These are phyloP conservation scores for Phyllotreta striolata DNA, from an alignment of 2,888 invertebrate genomes.

Conservation along the genomic window DNA sequence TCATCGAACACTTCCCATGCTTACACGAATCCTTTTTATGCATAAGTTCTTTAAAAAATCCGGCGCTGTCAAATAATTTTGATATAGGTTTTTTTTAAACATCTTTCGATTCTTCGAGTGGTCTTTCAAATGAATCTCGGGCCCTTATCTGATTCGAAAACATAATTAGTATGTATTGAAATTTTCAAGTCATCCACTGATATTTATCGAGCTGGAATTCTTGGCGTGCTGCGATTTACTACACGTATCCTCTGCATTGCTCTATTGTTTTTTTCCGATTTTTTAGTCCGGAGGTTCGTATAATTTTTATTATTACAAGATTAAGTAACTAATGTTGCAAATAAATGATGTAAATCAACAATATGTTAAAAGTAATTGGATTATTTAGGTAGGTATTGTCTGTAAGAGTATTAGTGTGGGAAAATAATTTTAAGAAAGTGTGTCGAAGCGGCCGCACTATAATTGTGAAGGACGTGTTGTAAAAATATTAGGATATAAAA, in stretches of 20 bases:
- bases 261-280: slow-evolving; percentile 46
- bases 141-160: slow-evolving; percentile 60
- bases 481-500: slow-evolving; percentile 16
- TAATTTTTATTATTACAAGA: slow-evolving; percentile 22
- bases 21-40: slow-evolving; percentile 38
- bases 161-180: slow-evolving; percentile 62
- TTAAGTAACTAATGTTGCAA: not conserved
- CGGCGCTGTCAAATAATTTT: slow-evolving; percentile 47
- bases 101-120: slow-evolving; percentile 45
- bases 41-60: slow-evolving; percentile 41
- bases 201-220: slow-evolving; percentile 59
- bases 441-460: not conserved
- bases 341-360: too few species aligned
- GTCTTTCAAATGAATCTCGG: slow-evolving; percentile 57
- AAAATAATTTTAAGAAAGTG: too few species aligned
- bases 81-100: slow-evolving; percentile 46
- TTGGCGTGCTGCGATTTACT: slow-evolving; percentile 51
- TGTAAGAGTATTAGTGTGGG: too few species aligned
- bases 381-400: too few species aligned
- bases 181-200: slow-evolving; percentile 60
- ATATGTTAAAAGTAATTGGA: too few species aligned
- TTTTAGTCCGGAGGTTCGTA: slow-evolving; percentile 38
- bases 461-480: slow-evolving; percentile 12
- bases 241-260: slow-evolving; percentile 41
- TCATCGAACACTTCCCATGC: slow-evolving; percentile 36